A percentile compares a stretch with the other conserved stretches of the same genome.
phyloP scores from a whole-genome alignment of 2,797 vertebrate genomes.

The Gallinago stenura region DNA sequence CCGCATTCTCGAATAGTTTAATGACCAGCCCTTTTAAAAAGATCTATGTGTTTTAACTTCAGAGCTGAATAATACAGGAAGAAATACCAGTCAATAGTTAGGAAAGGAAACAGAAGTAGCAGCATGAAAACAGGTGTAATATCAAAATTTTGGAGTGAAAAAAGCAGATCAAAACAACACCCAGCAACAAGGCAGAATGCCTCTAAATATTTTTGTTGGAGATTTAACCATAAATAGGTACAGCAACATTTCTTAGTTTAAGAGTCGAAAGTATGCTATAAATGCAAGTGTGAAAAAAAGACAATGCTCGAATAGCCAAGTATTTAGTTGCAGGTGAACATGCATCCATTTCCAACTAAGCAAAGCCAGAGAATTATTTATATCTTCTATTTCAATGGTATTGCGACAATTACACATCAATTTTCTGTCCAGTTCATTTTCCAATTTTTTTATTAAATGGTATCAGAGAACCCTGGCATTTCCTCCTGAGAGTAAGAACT shows the following conservation, averaged over 20 bases:
- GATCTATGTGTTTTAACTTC: not conserved
- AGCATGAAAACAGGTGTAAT: not conserved
- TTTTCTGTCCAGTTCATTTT: constrained; percentile 6
- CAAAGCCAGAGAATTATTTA: not conserved
- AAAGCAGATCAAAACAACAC: not conserved
- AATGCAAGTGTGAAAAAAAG: not conserved
- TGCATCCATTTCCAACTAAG: not conserved
- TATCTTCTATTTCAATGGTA: not conserved
- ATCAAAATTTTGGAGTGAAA: not conserved
- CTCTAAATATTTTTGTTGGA: not conserved
- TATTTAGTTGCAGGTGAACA: not conserved
- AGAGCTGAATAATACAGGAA: not conserved
- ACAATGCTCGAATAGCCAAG: not conserved
- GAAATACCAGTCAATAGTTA: not conserved
- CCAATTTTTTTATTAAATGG: constrained; percentile 5
- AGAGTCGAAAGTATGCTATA: not conserved
- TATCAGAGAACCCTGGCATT: not conserved
- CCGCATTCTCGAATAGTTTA: not conserved
- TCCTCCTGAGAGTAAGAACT: not conserved
- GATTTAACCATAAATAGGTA: not conserved
- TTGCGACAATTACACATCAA: not conserved
- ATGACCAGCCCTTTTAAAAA: not conserved
- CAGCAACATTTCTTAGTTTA: not conserved
- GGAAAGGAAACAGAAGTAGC: not conserved
- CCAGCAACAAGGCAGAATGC: not conserved